Evolutionary conservation across 2,113 vertebrate genomes (phyloP).

Genomic region (human): DNA sequence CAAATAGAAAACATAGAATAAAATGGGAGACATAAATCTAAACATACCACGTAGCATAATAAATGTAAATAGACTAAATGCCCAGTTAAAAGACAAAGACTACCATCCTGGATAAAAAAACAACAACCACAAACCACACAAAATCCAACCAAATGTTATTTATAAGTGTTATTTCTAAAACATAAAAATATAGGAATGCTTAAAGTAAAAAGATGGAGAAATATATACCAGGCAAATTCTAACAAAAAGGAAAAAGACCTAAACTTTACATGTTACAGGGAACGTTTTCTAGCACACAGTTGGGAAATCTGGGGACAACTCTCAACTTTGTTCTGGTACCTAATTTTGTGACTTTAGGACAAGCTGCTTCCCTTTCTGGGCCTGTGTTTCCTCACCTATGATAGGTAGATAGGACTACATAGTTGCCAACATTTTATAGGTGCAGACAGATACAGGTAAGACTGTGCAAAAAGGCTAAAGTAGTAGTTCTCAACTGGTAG

Average conservation of each 20-base stretch:
- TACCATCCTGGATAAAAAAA: neutral
- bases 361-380: neutral
- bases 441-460: neutral
- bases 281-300: neutral
- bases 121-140: neutral
- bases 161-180: neutral
- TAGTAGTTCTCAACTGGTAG: neutral
- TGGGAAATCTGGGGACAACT: neutral
- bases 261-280: neutral
- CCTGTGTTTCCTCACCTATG: neutral
- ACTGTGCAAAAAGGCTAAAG: neutral
- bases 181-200: neutral
- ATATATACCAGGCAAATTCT: neutral
- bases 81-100: neutral
- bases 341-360: neutral
- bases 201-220: neutral
- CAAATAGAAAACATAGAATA: neutral
- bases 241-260: neutral
- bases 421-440: neutral
- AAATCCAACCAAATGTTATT: conserved; percentile 5
- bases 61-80: neutral
- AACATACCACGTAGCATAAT: neutral
- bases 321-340: neutral
- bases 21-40: neutral
- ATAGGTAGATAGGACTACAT: neutral